Evolutionary conservation across 2,888 invertebrate species (phyloP).

Genomic region (Galeopsomyia nigrocyanea): DNA sequence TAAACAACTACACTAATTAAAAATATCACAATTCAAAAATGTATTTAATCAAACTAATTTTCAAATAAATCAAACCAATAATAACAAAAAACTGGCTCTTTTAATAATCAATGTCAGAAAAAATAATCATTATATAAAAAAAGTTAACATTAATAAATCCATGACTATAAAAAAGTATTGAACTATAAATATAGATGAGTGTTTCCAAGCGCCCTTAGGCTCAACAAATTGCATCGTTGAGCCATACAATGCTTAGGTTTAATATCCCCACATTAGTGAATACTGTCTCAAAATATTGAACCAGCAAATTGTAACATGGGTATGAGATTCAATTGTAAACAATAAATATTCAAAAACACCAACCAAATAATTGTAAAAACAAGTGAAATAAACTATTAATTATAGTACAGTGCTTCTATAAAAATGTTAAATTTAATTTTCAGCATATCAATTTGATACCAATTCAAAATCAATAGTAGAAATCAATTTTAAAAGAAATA

Average conservation of each 20-base stretch:
- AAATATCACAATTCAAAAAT: too few relatives aligned
- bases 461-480: neutral
- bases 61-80: too few relatives aligned
- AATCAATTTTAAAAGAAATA: neutral
- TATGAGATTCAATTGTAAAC: neutral
- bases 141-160: constrained; percentile 2
- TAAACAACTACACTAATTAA: too few relatives aligned
- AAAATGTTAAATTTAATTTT: constrained; percentile 10
- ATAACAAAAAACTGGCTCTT: too few relatives aligned
- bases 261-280: constrained; percentile 47
- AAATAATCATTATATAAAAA: too few relatives aligned
- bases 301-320: constrained; percentile 28
- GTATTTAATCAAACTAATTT: too few relatives aligned
- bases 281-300: constrained; percentile 39
- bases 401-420: neutral
- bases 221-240: constrained; percentile 35
- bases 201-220: constrained; percentile 41
- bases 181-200: neutral
- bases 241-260: constrained; percentile 47
- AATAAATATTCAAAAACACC: neutral
- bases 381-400: neutral
- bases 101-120: too few relatives aligned
- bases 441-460: neutral
- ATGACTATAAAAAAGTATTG: too few relatives aligned
- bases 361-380: neutral